Evolutionary conservation across 2,797 vertebrate species (phyloP), one percentile per base, ranked within the genome.

Genomic region (Peromyscus aztecus): DNA sequence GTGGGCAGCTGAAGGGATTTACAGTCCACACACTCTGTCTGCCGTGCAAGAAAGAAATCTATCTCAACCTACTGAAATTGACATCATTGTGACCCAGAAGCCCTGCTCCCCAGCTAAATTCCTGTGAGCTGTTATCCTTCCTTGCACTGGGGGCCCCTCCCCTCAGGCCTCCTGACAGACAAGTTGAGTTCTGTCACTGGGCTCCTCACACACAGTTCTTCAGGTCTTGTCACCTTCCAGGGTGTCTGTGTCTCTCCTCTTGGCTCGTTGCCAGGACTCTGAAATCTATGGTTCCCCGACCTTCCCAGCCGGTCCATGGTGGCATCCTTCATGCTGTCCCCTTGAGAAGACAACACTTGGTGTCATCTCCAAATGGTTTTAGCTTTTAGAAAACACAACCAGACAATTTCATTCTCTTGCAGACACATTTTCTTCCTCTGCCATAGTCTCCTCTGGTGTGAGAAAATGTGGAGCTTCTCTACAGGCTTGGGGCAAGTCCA

Each of bases 81-180:
- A 23, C 3, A 3, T 80, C n/a, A 63, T 77, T 69, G n/a, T 71
- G 40, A 91, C 76, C 52, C 43, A 94, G 57, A 78, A 77, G 13
- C 43, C 34, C 43, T 29, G 31, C 2, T 7, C 34, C n/a, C 8
- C 27, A 37, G 13, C 16, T 43, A 75, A 59, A 71, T 69, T 40
- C 4, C 37, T 29, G 2, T 17, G 27, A 88, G 11, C n/a, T 49
- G n/a, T 27, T 43, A 46, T 19, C 6, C 11, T 34, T 34, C 1
- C 24, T n/a, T 0, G 61, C 8, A 29, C 7, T 3, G 14, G 6
- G 27, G 6, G 1, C 6, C 8, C 5, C 9, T 63, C 2, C 29
- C 12, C 3, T 76, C 13, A 4, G 46, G 10, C 14, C 0, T 2
- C 7, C 52, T 59, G 29, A 61, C 69, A 59, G 29, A 61, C 19